Evolutionary conservation across 2,113 vertebrate species (phyloP), one percentile per base, ranked within the genome.

Genomic region (Myotis brandtii): DNA sequence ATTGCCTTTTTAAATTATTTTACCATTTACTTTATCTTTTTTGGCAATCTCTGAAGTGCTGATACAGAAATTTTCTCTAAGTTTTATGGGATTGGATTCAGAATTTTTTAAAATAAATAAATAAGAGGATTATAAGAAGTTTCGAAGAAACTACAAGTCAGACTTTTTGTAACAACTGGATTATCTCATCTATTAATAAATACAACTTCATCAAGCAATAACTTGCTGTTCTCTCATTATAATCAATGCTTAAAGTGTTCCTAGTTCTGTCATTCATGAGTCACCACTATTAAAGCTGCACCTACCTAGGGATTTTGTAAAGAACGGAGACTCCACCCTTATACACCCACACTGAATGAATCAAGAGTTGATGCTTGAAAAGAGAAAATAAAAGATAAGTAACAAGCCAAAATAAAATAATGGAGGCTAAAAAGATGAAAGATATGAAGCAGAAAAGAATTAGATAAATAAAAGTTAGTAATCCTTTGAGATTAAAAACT

Each of bases 121-220:
- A 92, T 89, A 73, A 70, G 56, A 93, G 48, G 92, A 97, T 96
- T 95, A 95, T 70, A 96, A 95, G 64, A 92, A 83, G 84, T 97
- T 96, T 97, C 34, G 12, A 96, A 97, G 95, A 94, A 96, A 95
- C 90, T 96, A 92, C 52, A 92, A 96, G 92, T 94, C 84, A 96
- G 81, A 95, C 64, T 95, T 96, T 95, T 94, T 89, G 59, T 48
- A 96, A 92, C 87, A 92, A 93, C 56, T 77, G 52, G 80, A 92
- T 97, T 92, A 95, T 92, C 82, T 96, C 90, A 97, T 95, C 85
- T 96, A 92, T 93, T 96, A 97, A 95, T 95, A 95, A 97, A 92
- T 89, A 54, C 77, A 95, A 70, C 79, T 86, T 89, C 59, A 85
- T 96, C 96, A 97, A 97, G 95, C 92, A 96, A 85, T 81, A 95